A percentile compares a stretch with the other conserved stretches of the same genome.
phyloP scores from a whole-genome alignment of 2,797 vertebrate species.

The Merluccius polli region DNA sequence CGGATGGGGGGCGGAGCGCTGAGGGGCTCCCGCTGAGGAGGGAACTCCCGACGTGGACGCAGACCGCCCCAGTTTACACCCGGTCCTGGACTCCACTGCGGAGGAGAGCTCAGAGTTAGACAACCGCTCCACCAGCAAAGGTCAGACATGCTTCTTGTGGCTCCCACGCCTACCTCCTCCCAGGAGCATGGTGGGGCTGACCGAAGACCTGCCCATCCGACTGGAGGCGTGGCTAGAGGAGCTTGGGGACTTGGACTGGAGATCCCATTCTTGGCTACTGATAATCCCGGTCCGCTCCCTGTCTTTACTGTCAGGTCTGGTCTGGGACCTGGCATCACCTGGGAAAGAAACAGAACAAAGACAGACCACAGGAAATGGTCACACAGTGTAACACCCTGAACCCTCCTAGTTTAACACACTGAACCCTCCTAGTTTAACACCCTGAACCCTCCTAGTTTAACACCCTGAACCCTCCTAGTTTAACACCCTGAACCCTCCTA shows the following conservation, averaged over 20 bases:
- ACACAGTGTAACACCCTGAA: not conserved
- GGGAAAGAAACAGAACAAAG: not conserved
- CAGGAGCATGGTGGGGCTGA: constrained; percentile 60
- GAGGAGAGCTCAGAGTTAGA: not conserved
- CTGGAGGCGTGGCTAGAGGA: not conserved
- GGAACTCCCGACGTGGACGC: constrained; percentile 90
- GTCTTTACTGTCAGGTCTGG: constrained; percentile 41
- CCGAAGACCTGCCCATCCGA: constrained; percentile 53
- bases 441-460: not conserved
- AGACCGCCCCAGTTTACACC: constrained; percentile 87
- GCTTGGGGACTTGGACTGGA: constrained; percentile 42
- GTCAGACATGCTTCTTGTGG: constrained; percentile 10
- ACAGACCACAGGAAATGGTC: not conserved
- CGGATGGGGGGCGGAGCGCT: constrained; percentile 75
- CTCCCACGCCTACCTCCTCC: constrained; percentile 38
- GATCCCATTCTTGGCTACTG: constrained; percentile 12
- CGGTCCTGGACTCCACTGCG: constrained; percentile 78
- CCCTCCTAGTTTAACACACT: too few species aligned
- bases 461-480: too few species aligned
- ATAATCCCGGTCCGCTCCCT: constrained; percentile 15
- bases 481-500: too few species aligned
- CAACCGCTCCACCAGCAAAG: not conserved
- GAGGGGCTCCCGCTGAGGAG: constrained; percentile 79
- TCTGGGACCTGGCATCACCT: constrained; percentile 51
- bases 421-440: not conserved